A percentile compares a stretch with the other conserved stretches of the same genome.
phyloP scores from a whole-genome alignment of 2,888 invertebrate species.

The Chymomyza caudatula region DNA sequence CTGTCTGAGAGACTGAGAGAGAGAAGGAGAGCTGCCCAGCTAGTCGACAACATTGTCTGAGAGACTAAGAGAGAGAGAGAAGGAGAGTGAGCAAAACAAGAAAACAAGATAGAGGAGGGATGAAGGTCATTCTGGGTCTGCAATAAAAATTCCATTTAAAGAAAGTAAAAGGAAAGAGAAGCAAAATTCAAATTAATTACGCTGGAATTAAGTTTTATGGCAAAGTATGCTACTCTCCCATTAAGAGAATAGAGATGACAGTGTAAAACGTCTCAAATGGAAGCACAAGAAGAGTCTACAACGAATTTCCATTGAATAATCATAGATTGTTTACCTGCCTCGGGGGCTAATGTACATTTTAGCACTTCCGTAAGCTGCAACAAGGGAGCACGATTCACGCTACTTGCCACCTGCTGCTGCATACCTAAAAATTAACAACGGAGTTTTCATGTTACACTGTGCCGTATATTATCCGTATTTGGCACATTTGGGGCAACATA shows the following conservation, averaged over 20 bases:
- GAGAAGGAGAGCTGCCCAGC: not conserved
- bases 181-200: constrained; percentile 35
- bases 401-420: not conserved
- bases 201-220: constrained; percentile 13
- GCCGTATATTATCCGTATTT: constrained; percentile 29
- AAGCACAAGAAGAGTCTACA: constrained; percentile 10
- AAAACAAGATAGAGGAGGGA: not conserved
- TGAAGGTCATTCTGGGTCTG: constrained; percentile 28
- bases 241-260: not conserved
- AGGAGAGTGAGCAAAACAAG: not conserved
- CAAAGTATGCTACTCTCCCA: not conserved
- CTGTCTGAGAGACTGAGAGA: not conserved
- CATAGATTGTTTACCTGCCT: constrained; percentile 10
- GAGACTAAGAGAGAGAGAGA: not conserved
- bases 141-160: constrained; percentile 29
- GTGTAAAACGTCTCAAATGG: not conserved
- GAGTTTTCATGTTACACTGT: constrained; percentile 27
- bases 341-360: not conserved
- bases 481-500: constrained; percentile 24
- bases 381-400: constrained; percentile 1
- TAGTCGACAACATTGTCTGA: not conserved
- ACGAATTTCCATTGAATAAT: constrained; percentile 22
- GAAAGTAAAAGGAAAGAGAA: not conserved
- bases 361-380: constrained; percentile 9
- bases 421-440: constrained; percentile 25